A percentile compares a stretch with the other conserved stretches of the same genome.
phyloP scores from a whole-genome alignment of 2,888 invertebrate genomes.

The Caenorhabditis imperialis region DNA sequence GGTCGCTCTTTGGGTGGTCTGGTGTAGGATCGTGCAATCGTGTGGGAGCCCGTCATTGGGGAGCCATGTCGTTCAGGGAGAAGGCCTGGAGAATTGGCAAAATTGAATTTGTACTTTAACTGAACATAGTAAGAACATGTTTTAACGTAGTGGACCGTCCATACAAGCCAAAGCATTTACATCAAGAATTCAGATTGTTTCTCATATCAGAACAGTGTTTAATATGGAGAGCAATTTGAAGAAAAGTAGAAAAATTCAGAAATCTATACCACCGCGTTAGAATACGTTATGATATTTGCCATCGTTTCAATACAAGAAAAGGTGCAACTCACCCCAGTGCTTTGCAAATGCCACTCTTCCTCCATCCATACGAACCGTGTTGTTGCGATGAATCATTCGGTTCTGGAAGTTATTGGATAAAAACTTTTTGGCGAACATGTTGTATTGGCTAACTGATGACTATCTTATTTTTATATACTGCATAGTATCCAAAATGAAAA shows the following conservation, averaged over 20 bases:
- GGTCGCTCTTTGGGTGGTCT: conserved; percentile 28
- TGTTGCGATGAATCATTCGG: conserved; percentile 38
- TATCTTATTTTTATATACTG: no score
- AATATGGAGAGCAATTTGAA: no score
- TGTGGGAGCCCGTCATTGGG: conserved; percentile 27
- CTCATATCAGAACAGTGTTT: no score
- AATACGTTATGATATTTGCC: conserved; percentile 15
- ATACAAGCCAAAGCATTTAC: no score
- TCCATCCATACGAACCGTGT: conserved; percentile 47
- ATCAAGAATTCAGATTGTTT: no score
- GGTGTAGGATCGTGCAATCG: conserved; percentile 38
- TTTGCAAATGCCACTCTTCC: conserved; percentile 44
- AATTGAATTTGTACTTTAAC: conserved; percentile 5
- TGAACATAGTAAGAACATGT: neutral
- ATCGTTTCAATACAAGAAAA: conserved; percentile 10
- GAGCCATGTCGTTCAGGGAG: conserved; percentile 13
- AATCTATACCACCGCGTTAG: no score
- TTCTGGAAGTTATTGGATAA: conserved; percentile 23
- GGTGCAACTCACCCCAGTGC: conserved; percentile 39
- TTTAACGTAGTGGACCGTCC: no score
- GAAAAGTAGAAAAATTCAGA: no score
- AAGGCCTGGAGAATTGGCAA: conserved; percentile 26
- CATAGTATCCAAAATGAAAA: no score
- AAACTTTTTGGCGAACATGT: no score
- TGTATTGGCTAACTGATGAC: no score